A percentile compares a stretch with the other conserved stretches of the same genome.
These are phyloP conservation scores for Platycercus adscitus DNA, from an alignment of 2,113 vertebrate species.

Conservation along the genomic window DNA sequence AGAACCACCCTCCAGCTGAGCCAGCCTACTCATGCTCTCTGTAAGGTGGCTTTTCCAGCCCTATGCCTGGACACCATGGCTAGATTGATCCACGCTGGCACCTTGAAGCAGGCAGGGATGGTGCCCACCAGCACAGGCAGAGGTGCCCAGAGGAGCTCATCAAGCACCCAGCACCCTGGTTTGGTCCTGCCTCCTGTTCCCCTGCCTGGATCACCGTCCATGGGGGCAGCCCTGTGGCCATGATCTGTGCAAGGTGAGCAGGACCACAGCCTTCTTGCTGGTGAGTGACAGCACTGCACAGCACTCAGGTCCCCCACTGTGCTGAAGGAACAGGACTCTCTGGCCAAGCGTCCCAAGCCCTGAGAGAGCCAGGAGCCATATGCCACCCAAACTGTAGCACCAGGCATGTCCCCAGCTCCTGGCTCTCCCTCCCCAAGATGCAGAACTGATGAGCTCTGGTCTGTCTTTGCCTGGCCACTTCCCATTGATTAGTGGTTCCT, in stretches of 20 bases:
- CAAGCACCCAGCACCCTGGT: not conserved
- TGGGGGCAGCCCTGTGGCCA: slow-evolving; percentile 64
- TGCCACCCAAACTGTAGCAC: not conserved
- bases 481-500: not conserved
- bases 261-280: slow-evolving; percentile 73
- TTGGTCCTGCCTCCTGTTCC: not conserved
- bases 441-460: not conserved
- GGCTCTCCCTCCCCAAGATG: not conserved
- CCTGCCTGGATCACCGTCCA: slow-evolving; percentile 67
- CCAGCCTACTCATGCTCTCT: not conserved
- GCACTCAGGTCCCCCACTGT: too few species aligned
- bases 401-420: not conserved
- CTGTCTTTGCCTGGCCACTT: not conserved
- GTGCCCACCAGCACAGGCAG: not conserved
- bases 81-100: slow-evolving; percentile 71
- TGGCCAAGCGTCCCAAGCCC: not conserved
- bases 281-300: not conserved
- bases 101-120: slow-evolving; percentile 47
- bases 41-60: slow-evolving; percentile 79
- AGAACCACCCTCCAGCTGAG: accelerated
- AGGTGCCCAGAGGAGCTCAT: not conserved
- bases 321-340: not conserved
- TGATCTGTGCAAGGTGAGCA: slow-evolving; percentile 69
- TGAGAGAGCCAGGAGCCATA: accelerated
- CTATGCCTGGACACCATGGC: not conserved